Conservation (phyloP, 2,888 invertebrate species). For the Microchrysa polita region DNA sequence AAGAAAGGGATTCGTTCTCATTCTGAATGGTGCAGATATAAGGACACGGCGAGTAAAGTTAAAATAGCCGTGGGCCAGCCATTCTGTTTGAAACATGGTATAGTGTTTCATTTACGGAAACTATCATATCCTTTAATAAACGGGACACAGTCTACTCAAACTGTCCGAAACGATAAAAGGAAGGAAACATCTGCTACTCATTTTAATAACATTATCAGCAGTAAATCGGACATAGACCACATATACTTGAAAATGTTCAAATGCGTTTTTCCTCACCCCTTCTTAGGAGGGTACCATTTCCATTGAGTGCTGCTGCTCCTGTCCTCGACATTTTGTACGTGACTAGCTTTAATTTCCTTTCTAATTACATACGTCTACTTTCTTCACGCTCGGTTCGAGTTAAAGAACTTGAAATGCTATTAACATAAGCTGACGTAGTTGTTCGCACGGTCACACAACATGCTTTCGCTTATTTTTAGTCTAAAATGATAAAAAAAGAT, state of each 20-base stretch:
- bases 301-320: background rate
- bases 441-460: slow-evolving; percentile 18
- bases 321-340: background rate
- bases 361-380: slow-evolving; percentile 14
- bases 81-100: background rate
- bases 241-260: background rate
- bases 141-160: background rate
- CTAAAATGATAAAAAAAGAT: background rate
- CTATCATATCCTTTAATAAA: background rate
- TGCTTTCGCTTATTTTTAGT: background rate
- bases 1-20: background rate
- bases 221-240: background rate
- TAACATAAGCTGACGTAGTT: slow-evolving; percentile 26
- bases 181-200: slow-evolving; percentile 3
- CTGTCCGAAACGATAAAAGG: background rate
- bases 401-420: slow-evolving; percentile 29
- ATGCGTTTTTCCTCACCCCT: background rate
- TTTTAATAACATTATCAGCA: background rate
- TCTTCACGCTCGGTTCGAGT: background rate
- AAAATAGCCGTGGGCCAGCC: background rate
- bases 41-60: background rate
- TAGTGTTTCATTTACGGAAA: slow-evolving; percentile 1
- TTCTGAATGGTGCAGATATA: background rate
- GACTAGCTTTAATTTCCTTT: slow-evolving; percentile 8
- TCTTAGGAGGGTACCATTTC: background rate